Evolutionary conservation across 1,140 invertebrate species (phyloP).

Genomic region (Drosophila orena): DNA sequence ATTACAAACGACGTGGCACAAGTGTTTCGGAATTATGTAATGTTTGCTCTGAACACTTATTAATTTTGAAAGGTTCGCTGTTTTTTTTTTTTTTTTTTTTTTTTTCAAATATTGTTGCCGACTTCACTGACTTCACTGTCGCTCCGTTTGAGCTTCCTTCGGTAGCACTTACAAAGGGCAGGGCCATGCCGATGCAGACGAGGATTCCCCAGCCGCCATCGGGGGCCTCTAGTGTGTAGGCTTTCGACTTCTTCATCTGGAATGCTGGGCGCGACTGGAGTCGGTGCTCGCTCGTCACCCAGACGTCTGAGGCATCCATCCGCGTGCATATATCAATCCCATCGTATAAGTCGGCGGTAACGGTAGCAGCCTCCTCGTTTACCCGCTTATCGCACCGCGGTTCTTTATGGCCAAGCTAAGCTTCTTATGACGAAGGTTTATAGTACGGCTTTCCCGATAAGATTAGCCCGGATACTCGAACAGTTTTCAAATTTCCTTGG

Average conservation of each 20-base stretch:
- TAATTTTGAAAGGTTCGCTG: too few relatives aligned
- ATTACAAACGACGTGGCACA: too few relatives aligned
- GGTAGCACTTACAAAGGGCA: constrained; percentile 87
- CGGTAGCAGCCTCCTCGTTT: constrained; percentile 39
- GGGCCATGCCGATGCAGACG: constrained; percentile 86
- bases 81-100: too few relatives aligned
- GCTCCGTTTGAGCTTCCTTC: neutral
- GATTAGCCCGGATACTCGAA: constrained; percentile 19
- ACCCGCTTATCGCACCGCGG: constrained; percentile 36
- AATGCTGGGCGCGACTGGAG: constrained; percentile 16
- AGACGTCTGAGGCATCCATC: constrained; percentile 3
- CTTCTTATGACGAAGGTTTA: constrained; percentile 50
- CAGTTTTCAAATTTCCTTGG: neutral
- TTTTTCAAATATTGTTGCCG: too few relatives aligned
- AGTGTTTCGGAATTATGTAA: too few relatives aligned
- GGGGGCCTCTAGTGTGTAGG: constrained; percentile 84
- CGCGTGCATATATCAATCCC: constrained; percentile 31
- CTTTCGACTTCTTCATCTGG: constrained; percentile 19
- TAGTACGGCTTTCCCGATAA: constrained; percentile 32
- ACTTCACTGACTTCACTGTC: neutral
- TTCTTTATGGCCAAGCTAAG: constrained; percentile 52
- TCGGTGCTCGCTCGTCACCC: neutral
- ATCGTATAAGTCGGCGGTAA: constrained; percentile 12
- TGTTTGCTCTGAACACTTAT: too few relatives aligned
- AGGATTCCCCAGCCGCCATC: constrained; percentile 89